Conservation (phyloP, 2,797 vertebrate genomes). For the Leptoclinus maculatus region DNA sequence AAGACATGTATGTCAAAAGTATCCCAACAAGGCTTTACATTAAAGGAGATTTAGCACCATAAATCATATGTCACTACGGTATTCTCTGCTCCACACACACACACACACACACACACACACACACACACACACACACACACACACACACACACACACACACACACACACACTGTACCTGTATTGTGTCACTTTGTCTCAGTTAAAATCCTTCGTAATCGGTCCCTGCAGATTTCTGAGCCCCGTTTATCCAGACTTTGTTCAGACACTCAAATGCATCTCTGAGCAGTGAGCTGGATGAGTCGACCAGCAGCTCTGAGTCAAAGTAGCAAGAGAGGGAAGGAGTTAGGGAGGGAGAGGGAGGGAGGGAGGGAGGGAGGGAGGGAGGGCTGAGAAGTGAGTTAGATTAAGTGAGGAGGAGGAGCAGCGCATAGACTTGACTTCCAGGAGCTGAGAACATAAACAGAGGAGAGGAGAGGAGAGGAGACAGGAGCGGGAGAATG, state of each 20-base stretch:
- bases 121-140: background rate
- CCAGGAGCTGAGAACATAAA: constrained; percentile 60
- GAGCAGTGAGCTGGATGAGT: constrained; percentile 40
- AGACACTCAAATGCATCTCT: constrained; percentile 32
- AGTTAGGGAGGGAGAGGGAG: background rate
- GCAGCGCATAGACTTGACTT: constrained; percentile 15
- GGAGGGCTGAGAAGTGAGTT: constrained; percentile 45
- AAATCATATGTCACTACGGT: background rate
- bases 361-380: constrained; percentile 18
- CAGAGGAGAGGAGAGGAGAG: constrained; percentile 21
- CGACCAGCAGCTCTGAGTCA: background rate
- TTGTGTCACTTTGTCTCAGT: constrained; percentile 9
- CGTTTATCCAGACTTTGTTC: constrained; percentile 39
- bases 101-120: background rate
- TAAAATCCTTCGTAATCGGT: constrained; percentile 19
- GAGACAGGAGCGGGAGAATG: background rate
- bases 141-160: constrained; percentile 24
- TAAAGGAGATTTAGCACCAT: background rate
- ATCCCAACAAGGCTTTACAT: background rate
- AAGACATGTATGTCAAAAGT: background rate
- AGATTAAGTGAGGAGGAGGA: constrained; percentile 50
- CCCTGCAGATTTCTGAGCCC: constrained; percentile 12
- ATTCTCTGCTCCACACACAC: background rate
- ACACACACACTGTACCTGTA: constrained; percentile 53
- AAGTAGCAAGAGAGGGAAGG: constrained; percentile 7